Base-by-base conservation (phyloP, 2,797 vertebrate species). In the Clamator glandarius region DNA sequence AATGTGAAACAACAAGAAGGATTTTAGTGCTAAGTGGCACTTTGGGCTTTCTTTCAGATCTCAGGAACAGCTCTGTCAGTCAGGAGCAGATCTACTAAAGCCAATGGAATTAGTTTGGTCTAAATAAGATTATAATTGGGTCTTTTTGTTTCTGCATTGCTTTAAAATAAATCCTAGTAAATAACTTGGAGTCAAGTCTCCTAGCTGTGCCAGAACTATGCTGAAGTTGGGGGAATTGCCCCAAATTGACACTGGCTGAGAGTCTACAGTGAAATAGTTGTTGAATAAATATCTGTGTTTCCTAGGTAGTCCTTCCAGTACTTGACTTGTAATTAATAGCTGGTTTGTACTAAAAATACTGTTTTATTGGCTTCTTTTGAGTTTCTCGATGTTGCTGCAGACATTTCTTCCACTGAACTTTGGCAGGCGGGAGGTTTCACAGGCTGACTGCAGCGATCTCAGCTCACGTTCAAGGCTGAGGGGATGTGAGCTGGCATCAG, bases 71-170 rank as follows among this genome's bases (percentile, higher is more conserved):
- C 51, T 89, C 69, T 91, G 57, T 87, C 82, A 89, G 68, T 68
- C 75, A 89, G 75, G 23, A 92, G n/a, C 54, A 89, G 86, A 91
- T 84, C 63, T 91, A 17, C 55, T 78, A 78, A 87, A 93, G 79
- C 66, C 6, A 94, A 26, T 52, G 58, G 79, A 94, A 88, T 95
- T 95, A 89, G 58, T 91, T 91, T 81, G 55, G 26, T 93, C 66
- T 86, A 92, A 89, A 91, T 91, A 91, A 91, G 87, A 72, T 89
- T 93, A 73, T 94, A 95, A 92, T 81, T 87, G 48, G 25, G 17
- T 54, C 31, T 84, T 89, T 93, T 69, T 89, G n/a, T 85, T 89
- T 78, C 69, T 86, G 59, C n/a, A 23, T 86, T 80, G 69, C 55
- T 88, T 46, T 89, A 52, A 83, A 87, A 58, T 73, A 91, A 95